These are phyloP conservation scores for Chondrilla cf. caribensis DNA, from an alignment of 37 sponge, comb jelly and placozoan species.

Conservation along the genomic window DNA sequence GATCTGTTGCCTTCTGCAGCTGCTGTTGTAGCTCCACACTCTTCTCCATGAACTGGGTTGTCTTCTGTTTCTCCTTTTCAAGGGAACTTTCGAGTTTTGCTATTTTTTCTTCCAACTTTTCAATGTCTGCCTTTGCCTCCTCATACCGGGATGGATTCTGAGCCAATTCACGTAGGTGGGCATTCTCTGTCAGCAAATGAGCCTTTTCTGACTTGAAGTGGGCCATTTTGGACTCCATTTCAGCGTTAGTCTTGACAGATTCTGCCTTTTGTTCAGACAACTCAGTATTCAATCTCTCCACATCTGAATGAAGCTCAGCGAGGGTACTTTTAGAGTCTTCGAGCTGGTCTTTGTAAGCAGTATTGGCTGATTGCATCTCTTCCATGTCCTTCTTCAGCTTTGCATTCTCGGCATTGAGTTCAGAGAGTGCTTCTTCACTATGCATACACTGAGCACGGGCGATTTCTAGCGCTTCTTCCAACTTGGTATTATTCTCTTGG, in stretches of 20 bases:
- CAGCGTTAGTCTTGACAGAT: not conserved
- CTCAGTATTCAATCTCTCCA: not conserved
- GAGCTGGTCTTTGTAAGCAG: not conserved
- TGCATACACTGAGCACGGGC: not conserved
- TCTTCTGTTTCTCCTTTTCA: not conserved
- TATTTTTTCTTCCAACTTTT: not conserved
- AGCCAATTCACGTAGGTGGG: not conserved
- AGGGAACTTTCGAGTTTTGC: not conserved
- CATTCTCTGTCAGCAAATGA: not conserved
- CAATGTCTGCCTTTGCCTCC: constrained; percentile 2
- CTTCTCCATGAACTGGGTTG: not conserved
- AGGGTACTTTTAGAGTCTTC: not conserved
- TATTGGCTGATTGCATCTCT: not conserved
- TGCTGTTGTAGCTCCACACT: constrained; percentile 3
- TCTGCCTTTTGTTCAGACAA: not conserved
- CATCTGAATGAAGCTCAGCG: not conserved
- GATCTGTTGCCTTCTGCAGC: constrained; percentile 4
- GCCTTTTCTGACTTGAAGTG: constrained; percentile 5
- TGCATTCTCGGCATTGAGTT: not conserved
- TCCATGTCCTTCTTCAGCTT: not conserved
- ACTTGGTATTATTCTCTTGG: not conserved
- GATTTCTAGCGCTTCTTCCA: not conserved
- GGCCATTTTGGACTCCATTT: not conserved
- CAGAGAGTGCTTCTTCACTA: not conserved
- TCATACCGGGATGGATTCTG: not conserved